Evolutionary conservation across 2,797 vertebrate species (phyloP).

Genomic region (Sternarchorhynchus goeldii): DNA sequence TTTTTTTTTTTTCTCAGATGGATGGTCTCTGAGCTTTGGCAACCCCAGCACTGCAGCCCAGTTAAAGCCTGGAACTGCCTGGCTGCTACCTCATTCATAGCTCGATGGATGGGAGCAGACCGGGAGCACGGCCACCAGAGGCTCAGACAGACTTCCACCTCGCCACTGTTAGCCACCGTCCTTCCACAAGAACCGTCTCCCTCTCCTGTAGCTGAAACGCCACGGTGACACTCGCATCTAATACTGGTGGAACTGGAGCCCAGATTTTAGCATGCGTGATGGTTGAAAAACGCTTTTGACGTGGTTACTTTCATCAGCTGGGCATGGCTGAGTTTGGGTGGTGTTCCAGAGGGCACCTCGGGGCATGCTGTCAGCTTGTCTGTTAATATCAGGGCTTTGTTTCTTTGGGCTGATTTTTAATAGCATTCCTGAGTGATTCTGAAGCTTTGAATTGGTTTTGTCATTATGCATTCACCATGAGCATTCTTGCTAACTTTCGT

Average conservation of each 20-base stretch:
- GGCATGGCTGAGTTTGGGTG: not conserved
- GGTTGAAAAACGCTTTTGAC: not conserved
- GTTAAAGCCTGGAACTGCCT: constrained; percentile 46
- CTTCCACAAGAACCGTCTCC: constrained; percentile 32
- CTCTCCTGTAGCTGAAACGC: constrained; percentile 1
- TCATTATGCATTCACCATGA: not conserved
- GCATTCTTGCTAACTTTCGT: not conserved
- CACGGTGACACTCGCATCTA: constrained; percentile 18
- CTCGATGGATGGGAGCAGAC: constrained; percentile 37
- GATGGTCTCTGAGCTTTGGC: constrained; percentile 43
- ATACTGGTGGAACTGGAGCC: constrained; percentile 9
- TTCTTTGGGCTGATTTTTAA: not conserved
- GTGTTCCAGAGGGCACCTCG: constrained; percentile 7
- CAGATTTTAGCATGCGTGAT: constrained; percentile 17
- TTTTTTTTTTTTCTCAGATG: constrained; percentile 37
- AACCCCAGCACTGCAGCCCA: constrained; percentile 28
- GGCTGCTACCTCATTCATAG: constrained; percentile 51
- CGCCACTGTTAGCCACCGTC: constrained; percentile 39
- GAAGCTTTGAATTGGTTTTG: not conserved
- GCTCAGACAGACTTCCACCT: constrained; percentile 43
- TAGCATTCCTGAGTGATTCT: not conserved
- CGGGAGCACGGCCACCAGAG: constrained; percentile 22
- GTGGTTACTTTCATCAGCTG: not conserved
- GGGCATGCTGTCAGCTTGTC: not conserved
- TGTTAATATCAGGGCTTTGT: not conserved